Conservation (phyloP, 2,888 invertebrate species). For the Drepanosiphum platanoidis region DNA sequence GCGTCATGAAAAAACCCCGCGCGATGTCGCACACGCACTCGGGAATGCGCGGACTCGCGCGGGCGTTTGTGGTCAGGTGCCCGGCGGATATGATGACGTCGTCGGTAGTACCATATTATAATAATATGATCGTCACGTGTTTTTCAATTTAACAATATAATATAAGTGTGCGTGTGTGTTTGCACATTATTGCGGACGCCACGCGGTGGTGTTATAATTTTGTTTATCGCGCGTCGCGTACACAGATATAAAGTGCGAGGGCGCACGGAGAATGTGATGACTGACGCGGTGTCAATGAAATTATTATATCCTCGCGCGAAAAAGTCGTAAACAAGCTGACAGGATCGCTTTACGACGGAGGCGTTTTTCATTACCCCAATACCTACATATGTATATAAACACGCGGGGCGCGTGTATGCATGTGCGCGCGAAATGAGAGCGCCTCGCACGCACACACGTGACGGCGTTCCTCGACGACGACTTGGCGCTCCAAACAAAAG, state of each 20-base stretch:
- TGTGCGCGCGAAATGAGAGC: neutral
- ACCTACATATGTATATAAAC: neutral
- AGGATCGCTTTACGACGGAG: constrained; percentile 23
- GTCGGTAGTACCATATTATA: too few species aligned
- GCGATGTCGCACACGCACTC: neutral
- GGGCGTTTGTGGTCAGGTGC: constrained; percentile 37
- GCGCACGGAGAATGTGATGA: neutral
- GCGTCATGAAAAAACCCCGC: neutral
- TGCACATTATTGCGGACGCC: neutral
- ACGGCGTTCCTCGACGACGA: too few species aligned
- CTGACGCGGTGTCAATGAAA: constrained; percentile 36
- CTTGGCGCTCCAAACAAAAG: neutral
- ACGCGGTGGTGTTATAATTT: neutral
- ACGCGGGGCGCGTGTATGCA: neutral
- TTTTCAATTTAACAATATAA: neutral
- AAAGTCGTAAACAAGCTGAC: constrained; percentile 50
- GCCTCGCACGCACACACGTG: too few species aligned
- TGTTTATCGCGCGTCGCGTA: neutral
- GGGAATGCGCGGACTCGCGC: neutral
- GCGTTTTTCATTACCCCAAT: constrained; percentile 15
- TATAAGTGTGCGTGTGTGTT: neutral
- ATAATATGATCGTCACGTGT: too few species aligned
- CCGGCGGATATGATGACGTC: neutral
- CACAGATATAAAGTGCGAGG: neutral
- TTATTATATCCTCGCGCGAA: constrained; percentile 8